Conservation (phyloP, 2,888 invertebrate genomes). For the Plebejus anna region DNA sequence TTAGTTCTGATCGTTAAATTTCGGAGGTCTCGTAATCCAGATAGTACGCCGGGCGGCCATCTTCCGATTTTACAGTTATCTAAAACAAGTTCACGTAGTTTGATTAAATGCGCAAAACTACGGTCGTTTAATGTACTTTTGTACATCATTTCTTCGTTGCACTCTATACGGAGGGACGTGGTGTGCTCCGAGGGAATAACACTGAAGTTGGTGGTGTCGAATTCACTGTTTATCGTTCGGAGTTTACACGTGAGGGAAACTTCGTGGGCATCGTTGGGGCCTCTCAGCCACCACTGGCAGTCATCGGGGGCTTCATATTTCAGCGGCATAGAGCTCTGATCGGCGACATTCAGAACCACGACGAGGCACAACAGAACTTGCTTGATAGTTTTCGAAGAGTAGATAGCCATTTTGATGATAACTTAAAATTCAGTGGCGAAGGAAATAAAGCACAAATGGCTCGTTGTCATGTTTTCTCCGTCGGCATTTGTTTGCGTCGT, state of each 20-base stretch:
- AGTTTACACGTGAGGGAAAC: conserved; percentile 89
- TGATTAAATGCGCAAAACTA: conserved; percentile 89
- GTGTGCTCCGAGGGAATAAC: conserved; percentile 92
- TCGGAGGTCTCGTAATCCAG: conserved; percentile 88
- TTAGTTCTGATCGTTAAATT: conserved; percentile 92
- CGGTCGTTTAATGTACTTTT: conserved; percentile 88
- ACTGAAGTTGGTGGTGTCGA: conserved; percentile 92
- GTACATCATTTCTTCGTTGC: conserved; percentile 89
- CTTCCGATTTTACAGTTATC: conserved; percentile 92
- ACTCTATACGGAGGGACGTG: conserved; percentile 87
- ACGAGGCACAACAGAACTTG: conserved; percentile 70
- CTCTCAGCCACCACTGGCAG: conserved; percentile 88
- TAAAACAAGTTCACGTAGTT: conserved; percentile 88
- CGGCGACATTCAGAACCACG: conserved; percentile 67
- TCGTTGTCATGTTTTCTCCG: conserved; percentile 79
- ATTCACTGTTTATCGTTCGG: conserved; percentile 92
- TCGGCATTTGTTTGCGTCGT: conserved; percentile 69
- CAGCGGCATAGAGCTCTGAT: conserved; percentile 71
- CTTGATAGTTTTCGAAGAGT: conserved; percentile 57
- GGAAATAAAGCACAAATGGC: conserved; percentile 70
- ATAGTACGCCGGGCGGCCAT: conserved; percentile 89
- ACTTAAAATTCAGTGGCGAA: conserved; percentile 75
- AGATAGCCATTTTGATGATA: conserved; percentile 67
- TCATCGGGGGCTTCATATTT: conserved; percentile 92
- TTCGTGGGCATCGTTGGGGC: conserved; percentile 82